Base-by-base conservation (phyloP, 1,140 invertebrate species). In the Aradophagus sp. region DNA sequence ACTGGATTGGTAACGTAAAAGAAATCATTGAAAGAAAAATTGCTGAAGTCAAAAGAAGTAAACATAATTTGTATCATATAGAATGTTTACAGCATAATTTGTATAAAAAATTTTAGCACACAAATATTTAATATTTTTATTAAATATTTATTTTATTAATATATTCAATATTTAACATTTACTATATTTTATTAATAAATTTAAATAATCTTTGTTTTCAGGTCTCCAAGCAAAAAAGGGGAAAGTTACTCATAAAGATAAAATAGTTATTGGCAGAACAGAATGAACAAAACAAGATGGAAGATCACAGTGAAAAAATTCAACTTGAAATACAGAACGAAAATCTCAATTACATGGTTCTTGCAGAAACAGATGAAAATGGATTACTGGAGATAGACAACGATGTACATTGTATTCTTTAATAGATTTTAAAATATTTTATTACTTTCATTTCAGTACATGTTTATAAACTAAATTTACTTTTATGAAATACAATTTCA, bases 41-140 rank as follows among this genome's bases (percentile, higher is more conserved):
- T 11, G 35, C 35, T 17, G 14, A 38, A 38, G 35, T 38, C 10
- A 38, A 38, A 38, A 38, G 35, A 38, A 8, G 35, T 38, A 10
- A 17, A 11, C 3, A 5, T 23, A 5, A 4, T 23, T 5, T 5
- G 4, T 5, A 8, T 23, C 20, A 23, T 5, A 23, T 23, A 23
- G 20, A 23, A 23, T 23, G 8, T 23, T 5, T 5, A 23, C 4
- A 23, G 4, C 4, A 23, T 23, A 23, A 23, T 23, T 23, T 23
- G 8, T 8, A 5, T 23, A 5, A 23, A 23, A 23, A 23, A 23
- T 8, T 23, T 5, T 23, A 5, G n/a, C 8, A 23, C 4, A 23
- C 8, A 23, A 23, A 23, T 23, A 16, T 8, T 38, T 7, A 31
- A 17, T 38, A 16, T 17, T 38, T 2, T 16, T 1, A 5, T 35